phyloP scores from a whole-genome alignment of 2,888 invertebrate genomes.

The Pandemis heparana region DNA sequence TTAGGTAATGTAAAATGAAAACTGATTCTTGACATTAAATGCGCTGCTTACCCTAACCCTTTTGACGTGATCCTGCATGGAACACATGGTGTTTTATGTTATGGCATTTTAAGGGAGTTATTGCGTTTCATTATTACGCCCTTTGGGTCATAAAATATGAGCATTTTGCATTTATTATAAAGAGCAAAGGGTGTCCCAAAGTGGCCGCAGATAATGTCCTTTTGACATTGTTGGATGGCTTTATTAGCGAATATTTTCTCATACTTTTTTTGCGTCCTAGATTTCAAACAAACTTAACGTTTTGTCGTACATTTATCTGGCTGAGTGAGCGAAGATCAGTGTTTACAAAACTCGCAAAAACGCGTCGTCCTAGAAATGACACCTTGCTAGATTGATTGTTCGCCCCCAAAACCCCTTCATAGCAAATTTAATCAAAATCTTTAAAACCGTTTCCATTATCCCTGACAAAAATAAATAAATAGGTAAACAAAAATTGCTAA shows the following conservation, averaged over 20 bases:
- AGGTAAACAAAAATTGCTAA: no score
- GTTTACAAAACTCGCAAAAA: no score
- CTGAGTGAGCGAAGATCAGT: no score
- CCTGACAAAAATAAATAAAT: no score
- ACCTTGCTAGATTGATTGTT: no score
- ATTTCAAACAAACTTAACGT: neutral
- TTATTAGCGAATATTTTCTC: neutral
- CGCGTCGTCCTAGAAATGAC: no score
- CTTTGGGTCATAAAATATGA: conserved; percentile 48
- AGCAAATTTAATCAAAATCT: no score
- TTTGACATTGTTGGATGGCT: conserved; percentile 17
- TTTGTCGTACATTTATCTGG: neutral
- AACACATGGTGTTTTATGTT: conserved; percentile 60
- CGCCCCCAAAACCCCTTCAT: no score
- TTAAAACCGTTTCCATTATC: no score
- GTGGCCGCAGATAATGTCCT: conserved; percentile 25
- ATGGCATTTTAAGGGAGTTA: conserved; percentile 60
- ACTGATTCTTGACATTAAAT: conserved; percentile 59
- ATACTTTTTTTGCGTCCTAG: neutral
- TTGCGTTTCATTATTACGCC: conserved; percentile 63
- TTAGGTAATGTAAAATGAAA: conserved; percentile 42
- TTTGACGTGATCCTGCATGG: conserved; percentile 60
- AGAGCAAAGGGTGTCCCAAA: conserved; percentile 17
- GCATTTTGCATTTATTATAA: conserved; percentile 35
- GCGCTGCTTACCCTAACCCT: conserved; percentile 55